Percentiles rank a stretch among this genome's conserved stretches.
phyloP scores from a whole-genome alignment of 64 coral and sea anemone species.

The Stichodactyla helianthus region DNA sequence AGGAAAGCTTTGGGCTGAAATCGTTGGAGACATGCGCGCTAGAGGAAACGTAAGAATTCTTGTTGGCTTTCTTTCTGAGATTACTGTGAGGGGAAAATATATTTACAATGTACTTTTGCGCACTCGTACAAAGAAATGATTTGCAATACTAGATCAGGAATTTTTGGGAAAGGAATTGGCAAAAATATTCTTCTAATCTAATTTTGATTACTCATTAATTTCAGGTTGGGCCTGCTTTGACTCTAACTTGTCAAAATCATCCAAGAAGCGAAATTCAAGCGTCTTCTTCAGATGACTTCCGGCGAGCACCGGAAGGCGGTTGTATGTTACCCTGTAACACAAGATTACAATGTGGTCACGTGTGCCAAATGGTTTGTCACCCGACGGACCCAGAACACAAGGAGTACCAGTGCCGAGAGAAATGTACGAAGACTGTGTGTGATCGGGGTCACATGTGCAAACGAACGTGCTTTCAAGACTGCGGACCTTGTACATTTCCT shows the following conservation, averaged over 20 bases:
- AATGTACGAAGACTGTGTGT: conserved; percentile 35
- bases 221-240: conserved; percentile 28
- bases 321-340: conserved; percentile 47
- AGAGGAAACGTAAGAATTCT: background rate
- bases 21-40: conserved; percentile 51
- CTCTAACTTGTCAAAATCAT: conserved; percentile 54
- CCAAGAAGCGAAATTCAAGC: conserved; percentile 38
- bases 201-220: too few relatives aligned
- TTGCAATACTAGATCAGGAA: too few relatives aligned
- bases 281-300: conserved; percentile 44
- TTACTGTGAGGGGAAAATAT: too few relatives aligned
- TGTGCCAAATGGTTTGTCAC: conserved; percentile 64
- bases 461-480: conserved; percentile 42
- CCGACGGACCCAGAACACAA: conserved; percentile 57
- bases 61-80: too few relatives aligned
- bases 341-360: conserved; percentile 60
- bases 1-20: conserved; percentile 49
- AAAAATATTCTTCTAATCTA: too few relatives aligned
- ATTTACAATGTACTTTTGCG: too few relatives aligned
- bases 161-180: too few relatives aligned
- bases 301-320: conserved; percentile 55
- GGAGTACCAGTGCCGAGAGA: conserved; percentile 53
- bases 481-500: conserved; percentile 26
- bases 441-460: conserved; percentile 23
- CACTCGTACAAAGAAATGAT: too few relatives aligned